Evolutionary conservation across 2,113 vertebrate genomes (phyloP).

Genomic region (Peromyscus polionotus): DNA sequence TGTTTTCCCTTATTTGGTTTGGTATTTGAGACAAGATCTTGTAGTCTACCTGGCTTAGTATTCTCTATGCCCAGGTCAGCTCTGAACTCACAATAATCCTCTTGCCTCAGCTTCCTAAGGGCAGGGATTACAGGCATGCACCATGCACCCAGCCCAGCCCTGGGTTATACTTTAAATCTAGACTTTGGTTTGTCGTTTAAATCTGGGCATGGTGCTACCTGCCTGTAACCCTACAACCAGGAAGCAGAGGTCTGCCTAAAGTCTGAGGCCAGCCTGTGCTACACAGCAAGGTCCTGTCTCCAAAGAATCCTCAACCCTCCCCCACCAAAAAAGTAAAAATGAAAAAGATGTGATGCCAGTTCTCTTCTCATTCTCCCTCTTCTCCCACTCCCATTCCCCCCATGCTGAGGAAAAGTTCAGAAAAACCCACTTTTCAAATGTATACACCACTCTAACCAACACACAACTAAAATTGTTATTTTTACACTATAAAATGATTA

Average conservation of each 20-base stretch:
- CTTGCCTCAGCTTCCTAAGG: not conserved
- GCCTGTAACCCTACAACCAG: not conserved
- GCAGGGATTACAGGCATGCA: not conserved
- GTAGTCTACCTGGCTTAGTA: not conserved
- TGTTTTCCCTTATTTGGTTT: not conserved
- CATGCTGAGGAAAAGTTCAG: too few relatives aligned
- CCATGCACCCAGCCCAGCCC: not conserved
- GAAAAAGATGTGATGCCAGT: not conserved
- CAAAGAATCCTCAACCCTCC: not conserved
- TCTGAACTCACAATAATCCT: not conserved
- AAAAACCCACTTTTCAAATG: not conserved
- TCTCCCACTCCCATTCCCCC: not conserved
- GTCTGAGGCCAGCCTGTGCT: not conserved
- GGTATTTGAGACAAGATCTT: not conserved
- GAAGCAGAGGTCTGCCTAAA: not conserved
- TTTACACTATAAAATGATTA: constrained; percentile 12
- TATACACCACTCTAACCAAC: not conserved
- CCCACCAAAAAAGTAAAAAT: not conserved
- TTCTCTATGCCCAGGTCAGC: not conserved
- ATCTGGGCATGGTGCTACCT: not conserved
- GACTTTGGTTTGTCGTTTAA: not conserved
- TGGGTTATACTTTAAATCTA: not conserved
- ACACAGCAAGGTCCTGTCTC: not conserved
- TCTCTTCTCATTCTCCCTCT: not conserved
- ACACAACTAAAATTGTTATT: not conserved